A percentile compares a stretch with the other conserved stretches of the same genome.
Evolutionary conservation across 1,140 invertebrate genomes (phyloP).

Genomic region (Onthophagus taurus): DNA sequence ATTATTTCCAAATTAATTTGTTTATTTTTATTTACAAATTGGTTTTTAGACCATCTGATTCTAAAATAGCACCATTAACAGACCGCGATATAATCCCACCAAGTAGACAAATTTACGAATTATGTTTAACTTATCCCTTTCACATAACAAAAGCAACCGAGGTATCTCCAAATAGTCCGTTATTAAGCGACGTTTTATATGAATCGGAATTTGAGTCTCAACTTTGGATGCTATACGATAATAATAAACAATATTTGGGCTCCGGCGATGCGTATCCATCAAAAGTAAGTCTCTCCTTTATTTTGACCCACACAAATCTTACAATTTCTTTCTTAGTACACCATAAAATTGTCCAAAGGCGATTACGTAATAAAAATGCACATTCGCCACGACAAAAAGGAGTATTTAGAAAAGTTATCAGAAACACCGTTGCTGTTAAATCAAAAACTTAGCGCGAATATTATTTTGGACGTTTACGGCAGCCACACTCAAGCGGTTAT

Average conservation of each 20-base stretch:
- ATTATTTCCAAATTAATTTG: background rate
- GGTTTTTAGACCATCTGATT: slow-evolving; percentile 61
- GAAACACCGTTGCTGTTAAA: slow-evolving; percentile 65
- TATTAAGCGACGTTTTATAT: slow-evolving; percentile 81
- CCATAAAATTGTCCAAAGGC: slow-evolving; percentile 88
- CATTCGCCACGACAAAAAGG: slow-evolving; percentile 80
- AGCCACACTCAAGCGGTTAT: slow-evolving; percentile 49
- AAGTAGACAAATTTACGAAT: slow-evolving; percentile 79
- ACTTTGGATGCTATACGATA: slow-evolving; percentile 91
- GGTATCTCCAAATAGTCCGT: slow-evolving; percentile 65
- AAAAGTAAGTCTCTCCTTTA: slow-evolving; percentile 49
- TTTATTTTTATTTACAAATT: slow-evolving; percentile 2
- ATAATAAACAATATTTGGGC: slow-evolving; percentile 79
- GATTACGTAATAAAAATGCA: slow-evolving; percentile 82
- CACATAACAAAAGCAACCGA: slow-evolving; percentile 74
- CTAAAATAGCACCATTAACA: slow-evolving; percentile 65
- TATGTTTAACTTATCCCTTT: slow-evolving; percentile 79
- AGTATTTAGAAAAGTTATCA: slow-evolving; percentile 76
- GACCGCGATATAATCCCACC: slow-evolving; percentile 77
- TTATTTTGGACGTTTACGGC: slow-evolving; percentile 68
- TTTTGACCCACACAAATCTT: background rate
- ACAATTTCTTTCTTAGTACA: slow-evolving; percentile 54
- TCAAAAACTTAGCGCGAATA: slow-evolving; percentile 62
- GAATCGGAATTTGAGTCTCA: slow-evolving; percentile 93
- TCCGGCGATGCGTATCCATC: slow-evolving; percentile 83